Percentiles rank a stretch among this genome's conserved stretches.
Evolutionary conservation across 2,888 invertebrate species (phyloP).

Genomic region (Platerodrilus igneus): DNA sequence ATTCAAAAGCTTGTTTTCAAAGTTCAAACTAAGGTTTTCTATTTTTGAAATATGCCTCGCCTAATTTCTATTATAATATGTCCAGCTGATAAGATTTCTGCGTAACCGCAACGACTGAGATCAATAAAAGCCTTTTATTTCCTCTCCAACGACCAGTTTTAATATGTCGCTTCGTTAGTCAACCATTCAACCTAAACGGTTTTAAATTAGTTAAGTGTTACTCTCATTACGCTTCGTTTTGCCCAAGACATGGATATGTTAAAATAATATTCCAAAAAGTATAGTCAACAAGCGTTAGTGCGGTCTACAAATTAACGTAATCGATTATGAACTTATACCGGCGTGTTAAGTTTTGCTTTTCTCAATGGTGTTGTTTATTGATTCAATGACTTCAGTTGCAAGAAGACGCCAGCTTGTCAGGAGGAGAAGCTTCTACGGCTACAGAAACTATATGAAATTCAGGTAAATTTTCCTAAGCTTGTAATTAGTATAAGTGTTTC

Average conservation of each 20-base stretch:
- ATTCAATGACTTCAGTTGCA: constrained; percentile 29
- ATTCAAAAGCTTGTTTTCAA: too few relatives aligned
- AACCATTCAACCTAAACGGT: too few relatives aligned
- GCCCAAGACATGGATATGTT: too few relatives aligned
- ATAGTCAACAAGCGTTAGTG: constrained; percentile 5
- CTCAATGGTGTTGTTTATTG: constrained; percentile 16
- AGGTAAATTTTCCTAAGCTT: constrained; percentile 24
- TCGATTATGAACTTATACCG: constrained; percentile 4
- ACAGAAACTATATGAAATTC: constrained; percentile 26
- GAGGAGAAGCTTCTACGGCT: constrained; percentile 32
- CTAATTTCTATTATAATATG: too few relatives aligned
- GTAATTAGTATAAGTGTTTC: too few relatives aligned
- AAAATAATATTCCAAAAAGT: too few relatives aligned
- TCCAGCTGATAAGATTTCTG: constrained; percentile 23
- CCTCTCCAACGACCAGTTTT: too few relatives aligned
- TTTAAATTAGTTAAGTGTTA: too few relatives aligned
- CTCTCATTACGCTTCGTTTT: too few relatives aligned
- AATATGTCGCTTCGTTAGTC: too few relatives aligned
- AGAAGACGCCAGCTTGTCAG: constrained; percentile 31
- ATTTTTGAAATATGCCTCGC: too few relatives aligned
- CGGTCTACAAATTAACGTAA: not conserved
- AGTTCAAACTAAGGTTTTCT: too few relatives aligned
- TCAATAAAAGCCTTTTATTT: constrained; percentile 19
- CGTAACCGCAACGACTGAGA: constrained; percentile 24
- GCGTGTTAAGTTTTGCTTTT: constrained; percentile 9